Percentiles rank a stretch among this genome's conserved stretches.
phyloP scores from a whole-genome alignment of 2,797 vertebrate species.

The Acipenser transmontanus region DNA sequence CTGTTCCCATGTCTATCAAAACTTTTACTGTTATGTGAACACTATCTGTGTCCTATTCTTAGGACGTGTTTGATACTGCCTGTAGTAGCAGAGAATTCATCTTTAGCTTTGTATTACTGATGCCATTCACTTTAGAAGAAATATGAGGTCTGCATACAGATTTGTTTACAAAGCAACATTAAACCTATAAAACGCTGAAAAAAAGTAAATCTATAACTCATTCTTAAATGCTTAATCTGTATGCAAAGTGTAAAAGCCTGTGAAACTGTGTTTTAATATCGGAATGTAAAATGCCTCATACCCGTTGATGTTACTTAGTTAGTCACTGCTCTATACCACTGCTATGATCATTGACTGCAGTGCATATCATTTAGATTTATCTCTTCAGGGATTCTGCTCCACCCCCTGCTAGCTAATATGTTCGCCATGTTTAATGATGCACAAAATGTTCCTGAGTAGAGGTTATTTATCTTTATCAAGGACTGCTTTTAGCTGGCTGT shows the following conservation, averaged over 20 bases:
- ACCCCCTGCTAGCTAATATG: conserved; percentile 77
- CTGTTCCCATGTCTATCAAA: conserved; percentile 18
- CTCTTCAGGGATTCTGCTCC: conserved; percentile 74
- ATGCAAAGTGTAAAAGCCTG: conserved; percentile 51
- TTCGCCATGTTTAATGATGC: conserved; percentile 88
- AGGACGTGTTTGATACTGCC: neutral
- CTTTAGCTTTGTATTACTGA: conserved; percentile 22
- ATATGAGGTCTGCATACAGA: conserved; percentile 25
- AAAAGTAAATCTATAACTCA: conserved; percentile 34
- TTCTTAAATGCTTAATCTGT: conserved; percentile 64
- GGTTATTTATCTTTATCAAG: conserved; percentile 86
- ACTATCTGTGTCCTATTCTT: conserved; percentile 18
- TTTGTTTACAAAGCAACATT: conserved; percentile 17
- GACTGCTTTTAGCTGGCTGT: conserved; percentile 60
- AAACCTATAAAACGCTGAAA: conserved; percentile 27
- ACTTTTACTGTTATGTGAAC: conserved; percentile 11
- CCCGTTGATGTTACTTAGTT: conserved; percentile 69
- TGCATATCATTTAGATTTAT: conserved; percentile 75
- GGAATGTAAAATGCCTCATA: conserved; percentile 62
- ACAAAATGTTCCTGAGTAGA: conserved; percentile 81
- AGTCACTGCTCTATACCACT: conserved; percentile 61
- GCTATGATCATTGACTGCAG: conserved; percentile 68
- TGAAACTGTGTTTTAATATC: conserved; percentile 68
- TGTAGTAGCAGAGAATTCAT: conserved; percentile 20
- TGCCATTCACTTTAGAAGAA: conserved; percentile 14